A percentile compares a stretch with the other conserved stretches of the same genome.
phyloP scores from a whole-genome alignment of 2,797 vertebrate species.

The Enteromius afrohamiltoni region DNA sequence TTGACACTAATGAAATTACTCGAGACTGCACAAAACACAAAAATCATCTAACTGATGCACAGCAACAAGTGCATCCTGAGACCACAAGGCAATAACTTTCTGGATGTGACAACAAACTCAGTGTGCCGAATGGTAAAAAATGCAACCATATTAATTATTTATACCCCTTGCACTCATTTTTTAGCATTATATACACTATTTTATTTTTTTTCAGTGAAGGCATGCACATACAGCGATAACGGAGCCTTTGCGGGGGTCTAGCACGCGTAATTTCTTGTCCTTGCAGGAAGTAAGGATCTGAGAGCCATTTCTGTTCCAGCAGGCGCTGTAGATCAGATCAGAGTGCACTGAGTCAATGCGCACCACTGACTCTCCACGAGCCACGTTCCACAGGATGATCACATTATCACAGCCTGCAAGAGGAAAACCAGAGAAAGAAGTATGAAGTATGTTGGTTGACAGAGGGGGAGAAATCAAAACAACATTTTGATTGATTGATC shows the following conservation, averaged over 20 bases:
- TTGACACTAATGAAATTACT: neutral
- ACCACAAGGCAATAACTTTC: neutral
- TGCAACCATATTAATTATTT: neutral
- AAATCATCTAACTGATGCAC: too few relatives aligned
- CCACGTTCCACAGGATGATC: slow-evolving; percentile 89
- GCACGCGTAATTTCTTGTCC: slow-evolving; percentile 84
- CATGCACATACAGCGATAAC: slow-evolving; percentile 76
- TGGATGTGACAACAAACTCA: neutral
- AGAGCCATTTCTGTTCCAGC: slow-evolving; percentile 87
- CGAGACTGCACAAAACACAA: too few relatives aligned
- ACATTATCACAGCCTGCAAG: slow-evolving; percentile 86
- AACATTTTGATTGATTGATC: neutral
- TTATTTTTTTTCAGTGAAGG: neutral
- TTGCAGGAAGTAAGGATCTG: slow-evolving; percentile 87
- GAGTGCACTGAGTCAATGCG: slow-evolving; percentile 82
- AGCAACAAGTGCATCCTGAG: neutral
- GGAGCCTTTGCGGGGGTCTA: slow-evolving; percentile 84
- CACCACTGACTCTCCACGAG: slow-evolving; percentile 73
- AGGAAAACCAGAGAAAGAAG: neutral
- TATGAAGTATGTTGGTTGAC: neutral
- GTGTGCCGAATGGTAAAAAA: neutral
- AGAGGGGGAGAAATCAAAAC: neutral
- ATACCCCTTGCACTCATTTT: neutral
- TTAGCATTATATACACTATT: neutral
- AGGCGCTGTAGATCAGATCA: slow-evolving; percentile 87